phyloP scores from a whole-genome alignment of 1,140 invertebrate species.

The Drosophila nebulosa region DNA sequence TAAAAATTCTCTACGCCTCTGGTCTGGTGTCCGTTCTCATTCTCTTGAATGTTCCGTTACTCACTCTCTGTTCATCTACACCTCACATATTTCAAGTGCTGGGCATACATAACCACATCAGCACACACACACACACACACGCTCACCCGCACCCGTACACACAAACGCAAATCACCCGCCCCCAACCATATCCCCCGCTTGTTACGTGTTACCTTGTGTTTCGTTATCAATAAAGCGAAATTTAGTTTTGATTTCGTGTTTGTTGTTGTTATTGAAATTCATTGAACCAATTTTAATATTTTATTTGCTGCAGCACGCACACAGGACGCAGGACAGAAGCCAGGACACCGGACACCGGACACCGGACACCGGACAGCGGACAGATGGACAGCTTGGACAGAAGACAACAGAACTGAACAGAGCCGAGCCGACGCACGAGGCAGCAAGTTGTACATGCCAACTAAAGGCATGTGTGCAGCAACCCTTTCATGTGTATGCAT shows the following conservation, averaged over 20 bases:
- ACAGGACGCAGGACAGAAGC: slow-evolving; percentile 30
- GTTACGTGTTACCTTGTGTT: slow-evolving; percentile 61
- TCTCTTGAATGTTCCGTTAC: not conserved
- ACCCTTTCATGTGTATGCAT: slow-evolving; percentile 42
- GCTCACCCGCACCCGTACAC: slow-evolving; percentile 42
- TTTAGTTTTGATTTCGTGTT: slow-evolving; percentile 80
- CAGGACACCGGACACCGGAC: not conserved
- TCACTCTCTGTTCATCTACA: slow-evolving; percentile 20
- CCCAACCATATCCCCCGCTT: not conserved
- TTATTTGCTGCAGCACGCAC: slow-evolving; percentile 78
- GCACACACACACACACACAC: slow-evolving; percentile 44
- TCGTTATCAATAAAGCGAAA: slow-evolving; percentile 78
- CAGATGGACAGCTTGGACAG: not conserved
- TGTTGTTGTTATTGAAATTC: slow-evolving; percentile 79
- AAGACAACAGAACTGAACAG: not conserved
- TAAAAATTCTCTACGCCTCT: not conserved
- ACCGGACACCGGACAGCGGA: not conserved
- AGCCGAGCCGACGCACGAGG: slow-evolving; percentile 10
- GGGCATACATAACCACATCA: slow-evolving; percentile 58
- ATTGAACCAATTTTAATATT: slow-evolving; percentile 80
- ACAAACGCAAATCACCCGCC: slow-evolving; percentile 29
- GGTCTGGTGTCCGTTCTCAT: not conserved
- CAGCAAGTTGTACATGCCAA: slow-evolving; percentile 30
- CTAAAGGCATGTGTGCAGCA: slow-evolving; percentile 65
- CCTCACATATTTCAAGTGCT: slow-evolving; percentile 67